These are phyloP conservation scores for Atherinosoma microstoma DNA, from an alignment of 2,797 vertebrate species.

Conservation along the genomic window DNA sequence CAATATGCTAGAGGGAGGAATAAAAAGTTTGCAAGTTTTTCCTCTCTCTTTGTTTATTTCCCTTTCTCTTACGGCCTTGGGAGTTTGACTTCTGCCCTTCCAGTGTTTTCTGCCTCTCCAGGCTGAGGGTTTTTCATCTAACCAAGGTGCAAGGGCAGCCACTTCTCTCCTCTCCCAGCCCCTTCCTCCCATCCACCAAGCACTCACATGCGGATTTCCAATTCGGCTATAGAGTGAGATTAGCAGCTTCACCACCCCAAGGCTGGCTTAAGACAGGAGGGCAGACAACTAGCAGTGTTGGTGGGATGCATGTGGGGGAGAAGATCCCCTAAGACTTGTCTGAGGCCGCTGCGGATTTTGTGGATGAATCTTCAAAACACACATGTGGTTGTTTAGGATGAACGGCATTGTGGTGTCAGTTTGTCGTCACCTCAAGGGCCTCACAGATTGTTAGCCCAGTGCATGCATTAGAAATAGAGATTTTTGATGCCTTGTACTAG, in stretches of 20 bases:
- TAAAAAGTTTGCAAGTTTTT: slow-evolving; percentile 74
- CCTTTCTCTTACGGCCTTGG: slow-evolving; percentile 59
- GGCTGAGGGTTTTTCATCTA: slow-evolving; percentile 83
- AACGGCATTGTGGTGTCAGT: slow-evolving; percentile 56
- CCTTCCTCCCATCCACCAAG: slow-evolving; percentile 53
- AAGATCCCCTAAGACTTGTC: slow-evolving; percentile 69
- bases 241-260: slow-evolving; percentile 72
- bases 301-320: slow-evolving; percentile 74
- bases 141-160: slow-evolving; percentile 82
- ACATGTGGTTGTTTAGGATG: slow-evolving; percentile 54
- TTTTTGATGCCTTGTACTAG: not conserved
- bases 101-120: slow-evolving; percentile 74
- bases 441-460: slow-evolving; percentile 33
- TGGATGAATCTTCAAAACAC: slow-evolving; percentile 65
- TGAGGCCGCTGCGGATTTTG: slow-evolving; percentile 63
- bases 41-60: slow-evolving; percentile 28
- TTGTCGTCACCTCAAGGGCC: slow-evolving; percentile 57
- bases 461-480: not conserved
- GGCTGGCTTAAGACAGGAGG: slow-evolving; percentile 76
- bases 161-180: slow-evolving; percentile 71
- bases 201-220: slow-evolving; percentile 71
- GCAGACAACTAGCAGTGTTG: slow-evolving; percentile 69
- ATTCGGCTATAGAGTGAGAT: slow-evolving; percentile 67
- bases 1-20: slow-evolving; percentile 63
- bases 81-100: slow-evolving; percentile 84